Evolutionary conservation across 1,140 invertebrate genomes (phyloP).

Genomic region (Holotrichia oblita): DNA sequence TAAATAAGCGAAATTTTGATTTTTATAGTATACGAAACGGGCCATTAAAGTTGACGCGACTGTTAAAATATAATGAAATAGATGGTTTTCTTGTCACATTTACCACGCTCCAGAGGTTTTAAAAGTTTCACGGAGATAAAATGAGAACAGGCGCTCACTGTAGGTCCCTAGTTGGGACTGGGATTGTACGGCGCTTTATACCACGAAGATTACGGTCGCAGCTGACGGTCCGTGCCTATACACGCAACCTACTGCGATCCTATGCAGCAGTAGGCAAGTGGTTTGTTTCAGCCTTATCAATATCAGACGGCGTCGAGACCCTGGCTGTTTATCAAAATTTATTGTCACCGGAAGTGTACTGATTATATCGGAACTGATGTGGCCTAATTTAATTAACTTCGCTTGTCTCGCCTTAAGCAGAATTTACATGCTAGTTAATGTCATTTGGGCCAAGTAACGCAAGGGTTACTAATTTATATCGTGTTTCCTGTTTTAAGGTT

Average conservation of each 20-base stretch:
- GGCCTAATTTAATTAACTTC: slow-evolving; percentile 36
- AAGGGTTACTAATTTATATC: neutral
- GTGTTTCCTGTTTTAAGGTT: neutral
- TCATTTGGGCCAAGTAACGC: neutral
- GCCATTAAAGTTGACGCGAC: slow-evolving; percentile 32
- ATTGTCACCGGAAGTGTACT: slow-evolving; percentile 30
- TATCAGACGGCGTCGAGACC: slow-evolving; percentile 21
- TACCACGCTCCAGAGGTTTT: slow-evolving; percentile 30
- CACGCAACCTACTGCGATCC: slow-evolving; percentile 19
- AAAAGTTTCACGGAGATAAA: slow-evolving; percentile 27
- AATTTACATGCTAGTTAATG: slow-evolving; percentile 29
- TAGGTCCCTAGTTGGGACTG: neutral
- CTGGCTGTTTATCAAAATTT: slow-evolving; percentile 29
- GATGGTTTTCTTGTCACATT: slow-evolving; percentile 36
- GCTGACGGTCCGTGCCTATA: slow-evolving; percentile 26
- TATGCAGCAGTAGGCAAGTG: slow-evolving; percentile 9
- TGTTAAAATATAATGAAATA: slow-evolving; percentile 37
- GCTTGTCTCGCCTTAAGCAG: neutral
- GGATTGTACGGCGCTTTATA: slow-evolving; percentile 8
- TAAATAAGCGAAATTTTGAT: neutral
- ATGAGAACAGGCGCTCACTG: slow-evolving; percentile 4
- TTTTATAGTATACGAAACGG: slow-evolving; percentile 19
- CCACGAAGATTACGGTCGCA: slow-evolving; percentile 30
- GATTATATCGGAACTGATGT: slow-evolving; percentile 35
- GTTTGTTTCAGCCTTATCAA: slow-evolving; percentile 18